Evolutionary conservation across 2,888 invertebrate genomes (phyloP).

Genomic region (Drosophila infuscata): DNA sequence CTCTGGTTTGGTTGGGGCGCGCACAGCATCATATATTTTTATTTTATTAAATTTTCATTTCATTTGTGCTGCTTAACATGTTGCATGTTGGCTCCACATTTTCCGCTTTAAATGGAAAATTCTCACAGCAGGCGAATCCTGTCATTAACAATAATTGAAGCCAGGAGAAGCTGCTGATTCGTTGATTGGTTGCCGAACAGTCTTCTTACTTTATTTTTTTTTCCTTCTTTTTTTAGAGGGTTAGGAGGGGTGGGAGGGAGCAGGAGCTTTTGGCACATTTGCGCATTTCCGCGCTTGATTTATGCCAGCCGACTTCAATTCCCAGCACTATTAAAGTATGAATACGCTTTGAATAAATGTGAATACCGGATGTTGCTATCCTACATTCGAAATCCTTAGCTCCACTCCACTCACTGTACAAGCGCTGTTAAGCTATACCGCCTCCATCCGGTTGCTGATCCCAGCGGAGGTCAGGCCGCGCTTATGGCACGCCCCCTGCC

Average conservation of each 20-base stretch:
- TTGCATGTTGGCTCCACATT: constrained; percentile 57
- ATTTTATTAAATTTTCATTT: constrained; percentile 80
- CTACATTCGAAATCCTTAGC: constrained; percentile 28
- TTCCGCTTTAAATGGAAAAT: constrained; percentile 28
- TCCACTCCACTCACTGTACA: constrained; percentile 3
- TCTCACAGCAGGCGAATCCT: constrained; percentile 24
- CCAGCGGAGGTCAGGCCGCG: constrained; percentile 40
- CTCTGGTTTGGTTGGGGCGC: constrained; percentile 13
- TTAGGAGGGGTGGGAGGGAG: not conserved
- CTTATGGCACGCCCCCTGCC: constrained; percentile 6
- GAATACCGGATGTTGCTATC: constrained; percentile 41
- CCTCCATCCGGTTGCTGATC: constrained; percentile 30
- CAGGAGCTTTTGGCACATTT: constrained; percentile 38
- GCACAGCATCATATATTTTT: constrained; percentile 60
- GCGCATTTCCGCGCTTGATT: constrained; percentile 55
- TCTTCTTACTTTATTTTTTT: not conserved
- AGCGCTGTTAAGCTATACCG: constrained; percentile 36
- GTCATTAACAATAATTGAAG: constrained; percentile 73
- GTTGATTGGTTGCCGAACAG: constrained; percentile 47
- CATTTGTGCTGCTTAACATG: constrained; percentile 71
- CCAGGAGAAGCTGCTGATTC: constrained; percentile 39
- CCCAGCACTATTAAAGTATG: constrained; percentile 63
- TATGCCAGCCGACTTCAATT: constrained; percentile 43
- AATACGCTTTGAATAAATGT: constrained; percentile 60
- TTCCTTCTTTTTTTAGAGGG: constrained; percentile 13